A percentile compares a stretch with the other conserved stretches of the same genome.
These are phyloP conservation scores for Phataginus tricuspis DNA, from an alignment of 2,797 vertebrate genomes.

Conservation along the genomic window DNA sequence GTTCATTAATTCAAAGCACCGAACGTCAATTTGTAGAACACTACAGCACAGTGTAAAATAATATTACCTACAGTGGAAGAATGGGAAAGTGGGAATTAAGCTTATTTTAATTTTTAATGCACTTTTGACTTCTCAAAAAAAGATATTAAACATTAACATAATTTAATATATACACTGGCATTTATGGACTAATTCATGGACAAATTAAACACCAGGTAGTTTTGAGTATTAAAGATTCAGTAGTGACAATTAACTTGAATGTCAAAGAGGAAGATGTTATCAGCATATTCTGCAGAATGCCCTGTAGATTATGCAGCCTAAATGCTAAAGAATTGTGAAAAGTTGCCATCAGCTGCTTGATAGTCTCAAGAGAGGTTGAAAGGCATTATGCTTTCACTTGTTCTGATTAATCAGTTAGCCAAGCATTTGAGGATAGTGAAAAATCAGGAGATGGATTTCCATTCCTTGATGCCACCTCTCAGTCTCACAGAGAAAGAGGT, in stretches of 20 bases:
- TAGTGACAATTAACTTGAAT: constrained; percentile 61
- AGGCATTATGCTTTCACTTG: background rate
- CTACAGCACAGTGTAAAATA: constrained; percentile 60
- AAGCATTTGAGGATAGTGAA: background rate
- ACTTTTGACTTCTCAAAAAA: constrained; percentile 70
- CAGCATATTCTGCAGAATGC: background rate
- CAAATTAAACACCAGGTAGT: constrained; percentile 50
- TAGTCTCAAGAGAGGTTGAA: background rate
- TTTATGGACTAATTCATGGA: constrained; percentile 59
- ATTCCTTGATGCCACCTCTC: background rate
- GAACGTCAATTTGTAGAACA: constrained; percentile 65
- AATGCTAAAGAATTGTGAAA: background rate
- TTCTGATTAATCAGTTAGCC: background rate
- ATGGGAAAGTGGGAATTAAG: constrained; percentile 58
- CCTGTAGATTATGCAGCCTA: background rate
- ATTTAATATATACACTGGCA: constrained; percentile 63
- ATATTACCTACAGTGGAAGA: constrained; percentile 53
- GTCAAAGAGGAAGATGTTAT: constrained; percentile 37
- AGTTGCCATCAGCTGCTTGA: background rate
- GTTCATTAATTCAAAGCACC: constrained; percentile 76
- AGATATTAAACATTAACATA: constrained; percentile 53
- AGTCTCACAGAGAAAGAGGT: background rate
- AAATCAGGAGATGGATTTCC: background rate
- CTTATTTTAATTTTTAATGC: constrained; percentile 75
- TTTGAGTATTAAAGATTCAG: constrained; percentile 68